A percentile compares a stretch with the other conserved stretches of the same genome.
Evolutionary conservation across 2,888 invertebrate species (phyloP).

Genomic region (Pemphredon lugubris): DNA sequence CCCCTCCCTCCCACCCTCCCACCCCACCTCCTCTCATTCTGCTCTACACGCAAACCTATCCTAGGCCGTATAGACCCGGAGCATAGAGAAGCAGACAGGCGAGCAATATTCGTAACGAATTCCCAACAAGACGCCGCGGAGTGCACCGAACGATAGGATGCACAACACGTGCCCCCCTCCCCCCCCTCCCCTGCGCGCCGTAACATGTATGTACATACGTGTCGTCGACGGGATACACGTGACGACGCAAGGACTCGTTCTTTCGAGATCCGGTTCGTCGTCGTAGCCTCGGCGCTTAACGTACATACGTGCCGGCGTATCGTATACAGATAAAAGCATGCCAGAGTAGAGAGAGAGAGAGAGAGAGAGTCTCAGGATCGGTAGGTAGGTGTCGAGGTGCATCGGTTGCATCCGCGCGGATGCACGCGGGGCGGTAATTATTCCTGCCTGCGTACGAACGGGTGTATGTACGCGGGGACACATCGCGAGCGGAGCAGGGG

Average conservation of each 20-base stretch:
- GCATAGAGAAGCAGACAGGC: constrained; percentile 29
- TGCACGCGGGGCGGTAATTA: constrained; percentile 38
- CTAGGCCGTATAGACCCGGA: constrained; percentile 60
- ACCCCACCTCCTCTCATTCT: constrained; percentile 22
- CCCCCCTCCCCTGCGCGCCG: too few relatives aligned
- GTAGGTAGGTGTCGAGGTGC: constrained; percentile 10
- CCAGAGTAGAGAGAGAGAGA: too few relatives aligned
- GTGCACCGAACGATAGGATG: constrained; percentile 7
- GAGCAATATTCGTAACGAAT: constrained; percentile 61
- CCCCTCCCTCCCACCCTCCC: constrained; percentile 33
- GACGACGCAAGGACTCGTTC: background rate
- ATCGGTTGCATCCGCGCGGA: constrained; percentile 26
- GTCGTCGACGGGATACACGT: background rate
- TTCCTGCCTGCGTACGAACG: constrained; percentile 19
- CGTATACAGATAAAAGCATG: too few relatives aligned
- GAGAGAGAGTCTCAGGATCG: background rate
- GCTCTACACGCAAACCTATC: constrained; percentile 56
- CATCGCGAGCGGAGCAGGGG: constrained; percentile 1
- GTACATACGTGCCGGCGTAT: too few relatives aligned
- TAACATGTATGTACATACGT: too few relatives aligned
- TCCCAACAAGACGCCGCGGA: constrained; percentile 26
- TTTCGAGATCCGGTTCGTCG: constrained; percentile 1
- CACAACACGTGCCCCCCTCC: constrained; percentile 14
- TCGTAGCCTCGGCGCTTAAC: background rate
- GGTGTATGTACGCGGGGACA: constrained; percentile 11